Evolutionary conservation across 1,140 invertebrate genomes (phyloP), one percentile per base, ranked within the genome.

Genomic region (Calycopis cecrops): DNA sequence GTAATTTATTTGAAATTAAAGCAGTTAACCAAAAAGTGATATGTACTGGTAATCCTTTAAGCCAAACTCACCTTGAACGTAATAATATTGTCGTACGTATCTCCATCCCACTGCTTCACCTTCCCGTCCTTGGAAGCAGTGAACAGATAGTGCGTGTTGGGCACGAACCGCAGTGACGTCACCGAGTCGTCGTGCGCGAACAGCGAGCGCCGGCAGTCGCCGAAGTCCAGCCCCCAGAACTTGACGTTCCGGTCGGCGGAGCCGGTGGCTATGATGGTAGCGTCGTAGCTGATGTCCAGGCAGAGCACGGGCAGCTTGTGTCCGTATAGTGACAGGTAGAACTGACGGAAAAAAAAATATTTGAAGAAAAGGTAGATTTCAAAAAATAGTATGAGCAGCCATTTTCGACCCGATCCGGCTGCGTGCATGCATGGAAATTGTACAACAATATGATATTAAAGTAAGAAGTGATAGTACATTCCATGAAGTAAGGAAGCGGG

Each of bases 161-260:
- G 93, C 11, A 98, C 91, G 74, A 99, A 99, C 68, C 93, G 90
- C 3, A 99, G 73, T 48, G 93, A 92, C 49, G 95, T 98, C 1
- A 99, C 92, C 6, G 96, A 96, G 78, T 98, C 97, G 71, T 99
- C 97, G 84, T 99, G 98, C 1, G 97, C 97, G 87, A 95, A 94
- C 54, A 95, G 85, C 0, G 94, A 95, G 64, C 92, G 93, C 76
- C 96, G 95, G 71, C 97, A 99, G 85, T 99, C 98, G 14, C 98
- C 99, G 88, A 99, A 99, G 85, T 99, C 97, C 78, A 99, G 91
- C 44, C 98, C 98, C 98, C 98, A 99, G 60, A 99, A 94, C 89
- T 99, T 98, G 4, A 99, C 91, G 84, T 97, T 98, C 16, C 97
- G 91, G 88, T 99, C 99, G 0, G 94, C 94, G 12, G 97, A 98